phyloP scores from a whole-genome alignment of 2,797 vertebrate genomes.

The Sciurus vulgaris region DNA sequence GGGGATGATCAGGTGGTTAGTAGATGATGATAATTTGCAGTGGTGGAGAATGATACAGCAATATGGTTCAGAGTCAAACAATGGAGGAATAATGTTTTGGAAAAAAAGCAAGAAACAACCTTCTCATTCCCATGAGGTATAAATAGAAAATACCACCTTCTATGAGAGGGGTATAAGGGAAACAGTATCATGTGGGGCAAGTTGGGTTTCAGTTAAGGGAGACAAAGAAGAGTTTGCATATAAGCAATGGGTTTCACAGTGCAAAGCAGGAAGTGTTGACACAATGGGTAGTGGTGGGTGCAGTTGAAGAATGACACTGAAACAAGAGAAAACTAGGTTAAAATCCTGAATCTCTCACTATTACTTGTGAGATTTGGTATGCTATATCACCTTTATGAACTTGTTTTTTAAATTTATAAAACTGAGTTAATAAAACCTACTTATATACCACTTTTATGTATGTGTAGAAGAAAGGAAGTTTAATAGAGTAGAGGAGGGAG shows the following conservation, averaged over 20 bases:
- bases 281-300: not conserved
- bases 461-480: too few species aligned
- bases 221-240: constrained; percentile 3
- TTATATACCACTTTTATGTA: not conserved
- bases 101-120: constrained; percentile 45
- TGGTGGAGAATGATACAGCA: not conserved
- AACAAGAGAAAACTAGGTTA: constrained; percentile 14
- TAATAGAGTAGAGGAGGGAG: too few species aligned
- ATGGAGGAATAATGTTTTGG: not conserved
- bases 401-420: constrained; percentile 65
- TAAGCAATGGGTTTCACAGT: not conserved
- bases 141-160: not conserved
- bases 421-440: constrained; percentile 43
- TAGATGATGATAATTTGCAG: not conserved
- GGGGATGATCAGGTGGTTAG: not conserved
- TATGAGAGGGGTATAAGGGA: not conserved
- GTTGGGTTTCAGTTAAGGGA: not conserved
- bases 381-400: constrained; percentile 22
- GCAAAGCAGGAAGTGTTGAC: not conserved
- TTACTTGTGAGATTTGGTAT: not conserved
- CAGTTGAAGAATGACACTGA: not conserved
- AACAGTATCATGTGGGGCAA: not conserved
- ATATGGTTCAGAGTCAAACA: constrained; percentile 1
- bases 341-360: not conserved
- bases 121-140: not conserved